Evolutionary conservation across 2,113 vertebrate genomes (phyloP).

Genomic region (Macquaria ambigua): DNA sequence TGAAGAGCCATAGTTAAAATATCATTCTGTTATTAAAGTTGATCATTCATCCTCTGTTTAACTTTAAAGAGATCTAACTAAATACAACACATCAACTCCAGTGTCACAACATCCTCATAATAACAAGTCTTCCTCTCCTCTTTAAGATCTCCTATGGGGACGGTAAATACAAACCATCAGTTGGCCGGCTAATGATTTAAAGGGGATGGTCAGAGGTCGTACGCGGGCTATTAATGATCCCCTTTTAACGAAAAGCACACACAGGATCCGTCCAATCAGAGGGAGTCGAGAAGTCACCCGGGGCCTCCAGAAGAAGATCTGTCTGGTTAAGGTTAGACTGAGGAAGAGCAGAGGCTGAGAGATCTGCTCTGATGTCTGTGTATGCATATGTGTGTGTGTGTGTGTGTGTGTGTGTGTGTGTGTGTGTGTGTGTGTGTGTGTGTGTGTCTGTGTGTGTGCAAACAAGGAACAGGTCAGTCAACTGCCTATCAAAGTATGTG

Average conservation of each 20-base stretch:
- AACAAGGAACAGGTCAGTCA: slow-evolving; percentile 42
- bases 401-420: slow-evolving; percentile 2
- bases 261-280: slow-evolving; percentile 68
- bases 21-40: not conserved
- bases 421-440: slow-evolving; percentile 16
- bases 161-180: slow-evolving; percentile 79
- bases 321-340: slow-evolving; percentile 74
- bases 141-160: slow-evolving; percentile 64
- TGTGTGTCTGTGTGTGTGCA: not conserved
- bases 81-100: slow-evolving; percentile 18
- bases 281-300: slow-evolving; percentile 57
- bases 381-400: not conserved
- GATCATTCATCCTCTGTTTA: not conserved
- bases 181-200: slow-evolving; percentile 78
- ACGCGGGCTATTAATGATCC: slow-evolving; percentile 77
- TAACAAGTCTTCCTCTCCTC: slow-evolving; percentile 32
- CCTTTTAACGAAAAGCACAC: slow-evolving; percentile 74
- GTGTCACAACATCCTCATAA: slow-evolving; percentile 45
- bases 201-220: slow-evolving; percentile 81
- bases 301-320: slow-evolving; percentile 62
- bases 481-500: slow-evolving; percentile 13
- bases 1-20: not conserved
- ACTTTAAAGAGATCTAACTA: slow-evolving; percentile 4
- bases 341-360: slow-evolving; percentile 68
- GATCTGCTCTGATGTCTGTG: slow-evolving; percentile 39